Evolutionary conservation across 1,140 invertebrate species (phyloP), one percentile per base, ranked within the genome.

Genomic region (Atta cephalotes): DNA sequence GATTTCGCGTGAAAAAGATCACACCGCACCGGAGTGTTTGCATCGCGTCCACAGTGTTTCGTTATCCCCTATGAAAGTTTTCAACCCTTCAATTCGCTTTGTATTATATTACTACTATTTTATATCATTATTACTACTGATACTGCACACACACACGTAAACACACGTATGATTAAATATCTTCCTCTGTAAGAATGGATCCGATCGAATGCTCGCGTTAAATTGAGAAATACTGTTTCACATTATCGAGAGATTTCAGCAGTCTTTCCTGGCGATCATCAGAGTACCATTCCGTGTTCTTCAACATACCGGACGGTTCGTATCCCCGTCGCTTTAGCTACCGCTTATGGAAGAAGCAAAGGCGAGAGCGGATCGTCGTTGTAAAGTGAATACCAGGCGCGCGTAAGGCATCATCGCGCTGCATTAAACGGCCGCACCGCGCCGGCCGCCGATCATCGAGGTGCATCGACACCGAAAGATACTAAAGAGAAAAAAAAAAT

Each of bases 381-480:
- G 21, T 39, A 65, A 71, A 35, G 31, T 51, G 65, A 10, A 35
- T 81, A n/a, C 21, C 65, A 68, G 63, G 21, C 7, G 51, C 31
- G 78, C 78, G 31, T 66, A 35, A 28, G 14, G 51, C 79, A 81
- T 71, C 79, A 35, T 51, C 63, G 78, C 31, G 79, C 53, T 53
- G 60, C 62, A 51, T 80, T 80, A 68, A 80, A 51, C 76, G 16
- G 60, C 45, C 53, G 35, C 53, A 28, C 28, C 53, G 72, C 72
- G 72, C 35, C 25, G 68, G 72, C 72, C 53, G 72, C 35, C 25
- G 68, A 82, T 82, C 56, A 25, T 45, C 80, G 51, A 45, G 65
- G 80, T 82, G 56, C 80, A 74, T 82, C 80, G 80, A 82, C 80
- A 82, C 53, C 66, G 56, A 28, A 63, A 80, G 18, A 31, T 39